Base-by-base conservation (phyloP, 2,113 vertebrate genomes). In the Phyllopteryx taeniolatus region DNA sequence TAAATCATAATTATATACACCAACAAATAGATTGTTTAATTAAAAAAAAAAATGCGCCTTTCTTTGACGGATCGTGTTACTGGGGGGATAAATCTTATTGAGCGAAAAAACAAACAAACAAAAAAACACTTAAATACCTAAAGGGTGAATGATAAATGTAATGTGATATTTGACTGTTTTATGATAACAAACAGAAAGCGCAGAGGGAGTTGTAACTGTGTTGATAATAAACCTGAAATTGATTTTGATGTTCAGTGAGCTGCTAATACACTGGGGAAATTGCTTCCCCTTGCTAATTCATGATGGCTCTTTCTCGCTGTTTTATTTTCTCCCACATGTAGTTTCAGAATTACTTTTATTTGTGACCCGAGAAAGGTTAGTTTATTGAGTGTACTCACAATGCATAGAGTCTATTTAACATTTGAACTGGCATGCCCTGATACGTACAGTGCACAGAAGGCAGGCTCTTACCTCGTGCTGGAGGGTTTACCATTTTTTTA, bases 181-280 rank as follows among this genome's bases (percentile, higher is more conserved):
- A 66, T 62, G n/a, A 73, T 19, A 69, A 5, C 54, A 65, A 68
- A 74, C 33, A 67, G 51, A 78, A 49, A 74, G 39, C 27, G 49
- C 7, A 51, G 31, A 60, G 64, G 72, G 76, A 78, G 60, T 68
- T 75, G 59, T 61, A n/a, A 44, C 31, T 57, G 57, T 67, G 68
- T 59, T 61, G 68, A 71, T 74, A 71, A 77, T 75, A 59, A 78
- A 82, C 60, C 68, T 66, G 61, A 49, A 84, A 84, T 67, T 66
- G 66, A 75, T 77, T 80, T 80, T 74, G 73, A 68, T 76, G 39
- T 80, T 73, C 78, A 65, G 33, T 73, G 74, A 73, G 67, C 78
- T 77, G 33, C 67, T 83, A 81, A 83, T 82, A 54, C 75, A 70
- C 76, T 56, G 13, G 70, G 73, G 72, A 68, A 69, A 73, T 64